Evolutionary conservation across 2,113 vertebrate species (phyloP).

Genomic region (Fulmarus glacialis): DNA sequence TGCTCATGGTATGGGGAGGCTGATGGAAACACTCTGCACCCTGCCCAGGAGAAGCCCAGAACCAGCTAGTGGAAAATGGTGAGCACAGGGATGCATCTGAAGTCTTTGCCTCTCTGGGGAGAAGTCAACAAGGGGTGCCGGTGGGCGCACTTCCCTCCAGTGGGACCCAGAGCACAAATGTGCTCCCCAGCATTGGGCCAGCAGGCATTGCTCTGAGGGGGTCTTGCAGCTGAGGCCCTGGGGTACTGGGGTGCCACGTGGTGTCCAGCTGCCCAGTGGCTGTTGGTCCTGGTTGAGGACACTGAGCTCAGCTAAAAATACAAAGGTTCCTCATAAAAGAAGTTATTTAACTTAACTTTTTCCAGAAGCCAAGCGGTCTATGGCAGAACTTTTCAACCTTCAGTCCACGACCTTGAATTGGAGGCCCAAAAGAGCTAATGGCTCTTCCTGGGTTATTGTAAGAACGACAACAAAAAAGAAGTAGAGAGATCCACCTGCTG

Average conservation of each 20-base stretch:
- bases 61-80: neutral
- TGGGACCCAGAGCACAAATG: neutral
- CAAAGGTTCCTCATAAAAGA: neutral
- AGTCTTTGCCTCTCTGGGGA: neutral
- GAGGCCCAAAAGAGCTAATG: neutral
- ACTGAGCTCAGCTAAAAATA: neutral
- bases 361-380: neutral
- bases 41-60: neutral
- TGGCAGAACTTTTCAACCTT: neutral
- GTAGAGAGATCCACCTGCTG: neutral
- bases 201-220: neutral
- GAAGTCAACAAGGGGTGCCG: neutral
- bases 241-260: neutral
- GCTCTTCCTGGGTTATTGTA: neutral
- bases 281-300: neutral
- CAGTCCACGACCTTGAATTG: neutral
- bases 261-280: neutral
- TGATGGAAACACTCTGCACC: neutral
- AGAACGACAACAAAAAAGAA: neutral
- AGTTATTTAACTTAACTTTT: neutral
- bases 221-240: neutral
- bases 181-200: neutral
- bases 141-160: neutral
- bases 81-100: neutral
- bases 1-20: too few species aligned